Base-by-base conservation (phyloP, 2,888 invertebrate genomes). In the Mythimna albipuncta region DNA sequence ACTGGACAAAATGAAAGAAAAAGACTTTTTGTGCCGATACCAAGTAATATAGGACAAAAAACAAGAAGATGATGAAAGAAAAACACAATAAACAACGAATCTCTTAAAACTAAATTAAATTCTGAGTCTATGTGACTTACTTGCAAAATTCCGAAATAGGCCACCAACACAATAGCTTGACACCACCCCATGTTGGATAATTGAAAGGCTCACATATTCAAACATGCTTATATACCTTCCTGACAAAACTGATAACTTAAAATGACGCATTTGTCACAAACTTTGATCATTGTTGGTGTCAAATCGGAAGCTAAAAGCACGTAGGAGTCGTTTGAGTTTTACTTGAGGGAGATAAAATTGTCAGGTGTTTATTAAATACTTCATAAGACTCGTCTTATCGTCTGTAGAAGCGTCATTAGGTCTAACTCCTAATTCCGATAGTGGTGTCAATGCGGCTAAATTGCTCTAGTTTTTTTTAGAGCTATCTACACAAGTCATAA, bases 161-260 rank as follows among this genome's bases (percentile, higher is more conserved):
- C 75, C 71, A 89, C 84, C 41, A 92, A 73, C 74, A 91, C 70
- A 64, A 89, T 72, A 61, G 87, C 84, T 74, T 82, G 81, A 81
- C 76, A 72, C 85, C 85, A 85, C 85, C 87, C 90, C 95, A 94
- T 95, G 57, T 91, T 82, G 64, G 35, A 72, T 77, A 62, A 71
- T 85, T 83, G 79, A 85, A 81, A 75, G 13, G 75, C 76, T 74
- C 67, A 57, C 26, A 61, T 69, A 67, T 72, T 59, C 44, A 50
- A 64, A 69, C 74, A 64, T 75, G 76, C 88, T 91, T 94, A 88
- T 93, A 94, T 93, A 93, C 84, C 70, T 52, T 84, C 79, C 78
- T 65, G 65, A 66, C n/a, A 74, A 26, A 50, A 64, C 82, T 85
- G 91, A 92, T 92, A 92, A 83, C 64, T 47, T 78, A 84, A 80